phyloP scores from a whole-genome alignment of 2,797 vertebrate species.

The Xenopus petersii region DNA sequence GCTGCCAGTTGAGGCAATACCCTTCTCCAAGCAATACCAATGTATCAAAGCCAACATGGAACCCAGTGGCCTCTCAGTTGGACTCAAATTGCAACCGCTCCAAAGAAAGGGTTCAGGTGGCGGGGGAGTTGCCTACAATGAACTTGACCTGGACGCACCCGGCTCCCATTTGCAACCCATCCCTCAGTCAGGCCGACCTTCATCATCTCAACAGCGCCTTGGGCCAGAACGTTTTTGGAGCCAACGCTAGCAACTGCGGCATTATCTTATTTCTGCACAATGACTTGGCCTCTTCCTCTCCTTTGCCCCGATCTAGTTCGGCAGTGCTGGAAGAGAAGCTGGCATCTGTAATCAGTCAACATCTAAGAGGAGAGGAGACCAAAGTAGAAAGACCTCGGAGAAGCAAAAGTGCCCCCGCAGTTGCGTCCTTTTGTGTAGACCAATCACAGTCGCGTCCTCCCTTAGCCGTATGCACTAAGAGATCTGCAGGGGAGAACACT shows the following conservation, averaged over 20 bases:
- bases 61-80: conserved; percentile 17
- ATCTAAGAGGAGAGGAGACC: not conserved
- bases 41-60: not conserved
- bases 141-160: conserved; percentile 81
- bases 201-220: conserved; percentile 31
- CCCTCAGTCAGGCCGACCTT: conserved; percentile 38
- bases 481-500: conserved; percentile 23
- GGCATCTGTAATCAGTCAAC: conserved; percentile 24
- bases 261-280: conserved; percentile 74
- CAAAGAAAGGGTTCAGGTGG: conserved; percentile 24
- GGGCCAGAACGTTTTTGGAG: conserved; percentile 45
- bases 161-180: conserved; percentile 73
- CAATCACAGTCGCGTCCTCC: conserved; percentile 14
- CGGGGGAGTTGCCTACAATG: conserved; percentile 64
- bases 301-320: conserved; percentile 51
- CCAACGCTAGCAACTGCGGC: conserved; percentile 50
- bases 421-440: conserved; percentile 23
- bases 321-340: not conserved
- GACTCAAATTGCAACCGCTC: conserved; percentile 15
- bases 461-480: conserved; percentile 31
- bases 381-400: conserved; percentile 45
- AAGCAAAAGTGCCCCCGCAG: conserved; percentile 65
- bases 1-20: not conserved
- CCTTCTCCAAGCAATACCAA: not conserved
- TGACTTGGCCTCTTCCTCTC: conserved; percentile 53